Evolutionary conservation across 2,888 invertebrate genomes (phyloP), one percentile per base, ranked within the genome.

Genomic region (Ormyrus rosae): DNA sequence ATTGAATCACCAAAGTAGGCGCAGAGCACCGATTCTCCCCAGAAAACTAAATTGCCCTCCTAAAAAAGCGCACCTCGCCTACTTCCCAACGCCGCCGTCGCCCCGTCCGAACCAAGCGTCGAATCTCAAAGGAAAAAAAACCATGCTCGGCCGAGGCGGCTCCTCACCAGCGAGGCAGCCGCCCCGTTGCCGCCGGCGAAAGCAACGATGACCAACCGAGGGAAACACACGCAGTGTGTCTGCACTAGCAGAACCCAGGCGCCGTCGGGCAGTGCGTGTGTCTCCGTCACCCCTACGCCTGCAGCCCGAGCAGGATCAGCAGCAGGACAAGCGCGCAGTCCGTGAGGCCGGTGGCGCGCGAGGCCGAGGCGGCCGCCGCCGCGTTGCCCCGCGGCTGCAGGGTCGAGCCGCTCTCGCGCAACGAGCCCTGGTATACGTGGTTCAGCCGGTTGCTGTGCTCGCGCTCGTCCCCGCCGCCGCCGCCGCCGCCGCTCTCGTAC

Each of bases 351-450:
- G 5, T 10, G 68, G 55, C 0, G 64, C 45, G 10, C 19, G 13
- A 10, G n/a, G 51, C 45, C 1, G 64, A 53, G n/a, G 60, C 63
- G 51, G 50, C 56, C 6, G 64, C 70, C 2, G 73, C 77, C 2
- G 69, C 56, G 65, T 76, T 75, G 19, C 78, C 65, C 0, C 78
- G 84, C 45, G 88, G 87, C 79, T 86, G 87, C 74, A 73, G 91
- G 83, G 83, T 93, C 91, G 83, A 88, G n/a, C 92, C 93, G 74
- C 93, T 92, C 91, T 94, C 94, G 82, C 94, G 92, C 55, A 94
- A 91, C 2, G 94, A 93, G 64, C 94, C 94, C 86, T 94, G 94
- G 86, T 93, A 94, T 78, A 94, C 93, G 85, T 94, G 86, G 83
- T 89, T 89, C 72, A 90, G 83, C 78, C 88, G 87, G 77, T 72